phyloP scores from a whole-genome alignment of 2,113 vertebrate species.

The Microcebus griseorufus region DNA sequence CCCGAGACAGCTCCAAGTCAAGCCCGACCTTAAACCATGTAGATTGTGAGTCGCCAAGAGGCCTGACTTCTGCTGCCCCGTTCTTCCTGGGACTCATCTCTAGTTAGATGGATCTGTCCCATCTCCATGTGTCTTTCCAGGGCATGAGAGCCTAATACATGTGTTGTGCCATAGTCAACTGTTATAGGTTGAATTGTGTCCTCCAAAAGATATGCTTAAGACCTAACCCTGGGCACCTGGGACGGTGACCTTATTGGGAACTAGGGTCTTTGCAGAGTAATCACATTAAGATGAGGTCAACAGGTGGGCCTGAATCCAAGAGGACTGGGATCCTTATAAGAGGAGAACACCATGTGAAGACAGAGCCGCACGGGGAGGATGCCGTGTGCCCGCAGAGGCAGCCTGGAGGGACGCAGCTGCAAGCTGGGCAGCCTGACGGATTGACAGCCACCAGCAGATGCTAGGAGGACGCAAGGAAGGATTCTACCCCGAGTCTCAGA shows the following conservation, averaged over 20 bases:
- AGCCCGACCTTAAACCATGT: background rate
- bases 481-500: background rate
- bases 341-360: background rate
- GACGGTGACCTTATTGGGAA: background rate
- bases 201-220: background rate
- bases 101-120: background rate
- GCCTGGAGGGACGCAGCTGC: fast-evolving
- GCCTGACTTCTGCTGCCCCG: background rate
- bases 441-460: background rate
- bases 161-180: background rate
- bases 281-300: background rate
- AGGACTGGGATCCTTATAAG: background rate
- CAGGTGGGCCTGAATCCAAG: background rate
- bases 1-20: too few species aligned
- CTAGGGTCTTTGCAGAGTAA: background rate
- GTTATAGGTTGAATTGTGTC: background rate
- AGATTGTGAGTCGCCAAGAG: fast-evolving
- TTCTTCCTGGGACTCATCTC: background rate
- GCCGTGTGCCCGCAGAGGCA: fast-evolving
- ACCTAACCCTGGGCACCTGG: background rate
- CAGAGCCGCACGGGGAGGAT: background rate
- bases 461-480: background rate
- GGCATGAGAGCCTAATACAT: background rate
- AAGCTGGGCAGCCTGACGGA: fast-evolving
- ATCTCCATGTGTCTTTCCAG: background rate